Base-by-base conservation (phyloP, 2,797 vertebrate genomes). In the Trachurus trachurus region DNA sequence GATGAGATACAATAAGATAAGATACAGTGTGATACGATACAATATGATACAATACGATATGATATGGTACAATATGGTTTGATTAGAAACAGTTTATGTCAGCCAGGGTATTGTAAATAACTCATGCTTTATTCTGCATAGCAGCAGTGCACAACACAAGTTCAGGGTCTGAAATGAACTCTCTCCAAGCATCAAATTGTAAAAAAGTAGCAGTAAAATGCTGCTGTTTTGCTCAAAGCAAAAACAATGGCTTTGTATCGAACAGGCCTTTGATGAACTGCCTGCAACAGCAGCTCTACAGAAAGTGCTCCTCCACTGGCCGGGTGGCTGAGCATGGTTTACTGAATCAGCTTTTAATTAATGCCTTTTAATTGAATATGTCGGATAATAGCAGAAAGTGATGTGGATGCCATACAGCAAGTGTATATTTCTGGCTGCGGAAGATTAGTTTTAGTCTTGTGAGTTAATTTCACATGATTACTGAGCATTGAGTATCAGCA, bases 281-380 rank as follows among this genome's bases (percentile, higher is more conserved):
- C 77, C 63, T 71, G 57, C 73, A 67, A 64, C 57, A 34, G 58
- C 17, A 59, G 67, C 79, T 71, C 74, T 10, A 40, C 69, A 72
- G 39, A 75, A 88, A 69, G 76, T 54, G 63, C 21, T 58, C 67
- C 68, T 52, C 61, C 21, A 4, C 44, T 9, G 9, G 22, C 80
- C 53, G 79, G 59, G 54, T 66, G 82, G 82, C 39, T 57, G 81
- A 81, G 69, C 72, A 60, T 65, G 13, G 34, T 70, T 76, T 53
- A 68, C 82, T 59, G 64, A 83, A 82, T 75, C 82, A 65, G 79
- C 74, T 80, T 65, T 56, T 76, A 84, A 88, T 82, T 63, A 82
- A 74, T 54, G 81, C 15, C 40, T 83, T 71, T 83, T 80, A 82
- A 82, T 72, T 78, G 77, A 80, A 88, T 45, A 37, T 66, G 77